Conservation (phyloP, 2,888 invertebrate species). For the Sipha maydis region DNA sequence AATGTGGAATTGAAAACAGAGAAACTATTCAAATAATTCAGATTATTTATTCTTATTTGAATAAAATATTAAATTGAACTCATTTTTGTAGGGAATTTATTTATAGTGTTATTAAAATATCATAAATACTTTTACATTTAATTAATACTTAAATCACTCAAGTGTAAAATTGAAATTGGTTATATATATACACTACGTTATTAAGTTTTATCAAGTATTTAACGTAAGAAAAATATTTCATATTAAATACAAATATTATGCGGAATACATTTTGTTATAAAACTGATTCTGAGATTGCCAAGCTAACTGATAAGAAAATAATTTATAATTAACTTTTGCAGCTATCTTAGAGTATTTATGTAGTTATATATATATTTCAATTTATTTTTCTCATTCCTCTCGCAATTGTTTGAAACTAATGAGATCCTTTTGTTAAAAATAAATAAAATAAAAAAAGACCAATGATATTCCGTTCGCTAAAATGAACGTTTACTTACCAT, state of each 20-base stretch:
- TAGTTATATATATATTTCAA: conserved; percentile 20
- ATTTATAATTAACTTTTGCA: conserved; percentile 42
- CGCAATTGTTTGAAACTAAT: conserved; percentile 45
- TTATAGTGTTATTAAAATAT: background rate
- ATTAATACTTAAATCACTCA: background rate
- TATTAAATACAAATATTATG: background rate
- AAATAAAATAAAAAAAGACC: background rate
- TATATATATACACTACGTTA: background rate
- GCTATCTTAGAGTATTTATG: conserved; percentile 3
- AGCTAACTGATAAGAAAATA: conserved; percentile 27
- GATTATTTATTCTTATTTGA: too few species aligned
- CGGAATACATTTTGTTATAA: background rate
- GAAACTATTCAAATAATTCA: too few species aligned
- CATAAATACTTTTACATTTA: background rate
- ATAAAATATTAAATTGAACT: background rate
- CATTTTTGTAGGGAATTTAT: background rate
- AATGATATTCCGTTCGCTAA: conserved; percentile 38
- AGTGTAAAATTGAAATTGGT: background rate
- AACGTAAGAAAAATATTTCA: background rate
- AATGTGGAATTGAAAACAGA: too few species aligned
- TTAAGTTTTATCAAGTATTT: background rate
- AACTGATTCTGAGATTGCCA: conserved; percentile 22
- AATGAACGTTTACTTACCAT: conserved; percentile 47
- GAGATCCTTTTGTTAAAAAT: conserved; percentile 38
- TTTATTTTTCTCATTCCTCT: conserved; percentile 39